These are phyloP conservation scores for Rhodinocichla rosea DNA, from an alignment of 2,113 vertebrate species.

Conservation along the genomic window DNA sequence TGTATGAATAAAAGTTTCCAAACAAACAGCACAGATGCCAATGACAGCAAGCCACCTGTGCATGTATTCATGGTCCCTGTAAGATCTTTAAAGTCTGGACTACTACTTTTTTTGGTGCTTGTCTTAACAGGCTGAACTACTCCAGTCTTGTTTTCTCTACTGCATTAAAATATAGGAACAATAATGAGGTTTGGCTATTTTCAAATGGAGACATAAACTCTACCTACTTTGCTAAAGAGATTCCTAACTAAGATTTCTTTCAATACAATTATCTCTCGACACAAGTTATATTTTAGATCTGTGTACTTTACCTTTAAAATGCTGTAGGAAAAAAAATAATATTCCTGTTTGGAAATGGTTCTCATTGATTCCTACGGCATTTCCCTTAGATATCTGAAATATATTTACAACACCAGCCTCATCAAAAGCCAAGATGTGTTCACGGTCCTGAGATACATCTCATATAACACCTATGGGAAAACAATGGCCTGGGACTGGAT, in stretches of 20 bases:
- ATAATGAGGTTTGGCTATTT: background rate
- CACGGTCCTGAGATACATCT: slow-evolving; percentile 88
- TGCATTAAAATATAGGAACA: background rate
- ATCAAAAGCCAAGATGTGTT: slow-evolving; percentile 93
- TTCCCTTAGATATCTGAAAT: slow-evolving; percentile 80
- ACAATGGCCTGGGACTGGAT: slow-evolving; percentile 97
- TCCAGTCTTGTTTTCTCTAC: background rate
- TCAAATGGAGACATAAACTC: background rate
- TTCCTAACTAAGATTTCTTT: background rate
- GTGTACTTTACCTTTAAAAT: background rate
- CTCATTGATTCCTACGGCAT: background rate
- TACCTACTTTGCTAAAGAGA: background rate
- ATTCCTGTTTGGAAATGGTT: background rate
- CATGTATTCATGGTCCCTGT: background rate
- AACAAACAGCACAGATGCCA: background rate
- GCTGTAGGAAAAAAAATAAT: background rate
- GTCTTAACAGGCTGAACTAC: background rate
- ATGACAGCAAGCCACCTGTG: background rate
- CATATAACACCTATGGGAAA: slow-evolving; percentile 85
- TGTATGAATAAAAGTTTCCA: background rate
- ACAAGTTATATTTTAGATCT: background rate
- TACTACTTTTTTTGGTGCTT: background rate
- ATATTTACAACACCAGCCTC: slow-evolving; percentile 77
- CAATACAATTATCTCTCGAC: background rate
- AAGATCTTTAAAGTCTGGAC: background rate